phyloP scores from a whole-genome alignment of 2,888 invertebrate genomes.

The Brachycybe producta region DNA sequence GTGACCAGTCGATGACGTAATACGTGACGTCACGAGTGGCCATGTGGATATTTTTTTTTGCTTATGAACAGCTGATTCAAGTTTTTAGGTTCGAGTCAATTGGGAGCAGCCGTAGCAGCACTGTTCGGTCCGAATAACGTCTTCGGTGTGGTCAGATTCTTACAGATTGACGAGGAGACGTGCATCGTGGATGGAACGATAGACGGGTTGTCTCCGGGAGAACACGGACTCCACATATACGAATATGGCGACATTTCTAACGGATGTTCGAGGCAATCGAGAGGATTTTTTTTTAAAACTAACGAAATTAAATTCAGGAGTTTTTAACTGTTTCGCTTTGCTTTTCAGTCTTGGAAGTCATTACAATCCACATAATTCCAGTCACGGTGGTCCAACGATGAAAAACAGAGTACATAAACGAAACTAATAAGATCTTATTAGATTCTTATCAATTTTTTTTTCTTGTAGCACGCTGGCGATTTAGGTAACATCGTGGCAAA shows the following conservation, averaged over 20 bases:
- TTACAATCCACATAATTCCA: slow-evolving; percentile 42
- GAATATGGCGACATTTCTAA: slow-evolving; percentile 60
- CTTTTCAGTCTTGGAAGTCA: slow-evolving; percentile 45
- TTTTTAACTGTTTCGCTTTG: background rate
- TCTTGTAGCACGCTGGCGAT: slow-evolving; percentile 46
- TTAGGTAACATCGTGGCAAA: slow-evolving; percentile 50
- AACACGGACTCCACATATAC: slow-evolving; percentile 48
- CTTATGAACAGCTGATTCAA: no score
- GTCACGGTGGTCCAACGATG: slow-evolving; percentile 42
- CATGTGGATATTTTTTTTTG: no score
- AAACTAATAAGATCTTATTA: slow-evolving; percentile 32
- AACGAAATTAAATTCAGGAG: background rate
- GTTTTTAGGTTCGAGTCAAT: slow-evolving; percentile 55
- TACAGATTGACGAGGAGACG: slow-evolving; percentile 44
- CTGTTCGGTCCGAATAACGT: slow-evolving; percentile 38
- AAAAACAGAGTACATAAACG: slow-evolving; percentile 31
- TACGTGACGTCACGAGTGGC: no score
- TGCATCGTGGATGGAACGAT: slow-evolving; percentile 72
- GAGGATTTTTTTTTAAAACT: background rate
- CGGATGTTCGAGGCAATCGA: slow-evolving; percentile 43
- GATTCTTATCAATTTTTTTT: slow-evolving; percentile 12
- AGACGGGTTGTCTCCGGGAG: slow-evolving; percentile 57
- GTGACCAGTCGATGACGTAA: no score
- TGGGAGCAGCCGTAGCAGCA: slow-evolving; percentile 58
- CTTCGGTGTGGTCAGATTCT: slow-evolving; percentile 64